Percentiles rank a stretch among this genome's conserved stretches.
Conservation (phyloP, 2,888 invertebrate species). For the Nephrotoma guestfalica region DNA sequence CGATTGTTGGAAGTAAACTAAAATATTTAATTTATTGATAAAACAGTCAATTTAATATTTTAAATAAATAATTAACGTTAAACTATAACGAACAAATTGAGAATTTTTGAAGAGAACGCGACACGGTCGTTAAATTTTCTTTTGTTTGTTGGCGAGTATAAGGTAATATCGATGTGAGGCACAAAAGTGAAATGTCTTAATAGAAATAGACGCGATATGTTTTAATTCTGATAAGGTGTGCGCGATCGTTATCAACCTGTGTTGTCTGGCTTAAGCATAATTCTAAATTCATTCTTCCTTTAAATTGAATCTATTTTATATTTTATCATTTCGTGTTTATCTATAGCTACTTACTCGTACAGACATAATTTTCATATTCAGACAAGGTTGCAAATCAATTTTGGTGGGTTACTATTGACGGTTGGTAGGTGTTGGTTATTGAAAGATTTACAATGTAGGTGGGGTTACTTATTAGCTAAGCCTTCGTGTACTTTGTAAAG, state of each 20-base stretch:
- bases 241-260: background rate
- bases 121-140: too few species aligned
- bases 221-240: background rate
- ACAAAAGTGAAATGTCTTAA: background rate
- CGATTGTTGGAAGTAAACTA: background rate
- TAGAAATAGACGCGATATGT: background rate
- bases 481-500: background rate
- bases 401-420: background rate
- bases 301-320: background rate
- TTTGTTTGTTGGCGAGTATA: background rate
- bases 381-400: background rate
- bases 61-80: background rate
- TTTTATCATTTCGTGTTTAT: background rate
- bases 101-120: background rate
- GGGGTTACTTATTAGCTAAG: background rate
- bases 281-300: background rate
- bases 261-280: background rate
- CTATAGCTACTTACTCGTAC: too few species aligned
- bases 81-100: background rate
- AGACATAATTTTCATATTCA: background rate
- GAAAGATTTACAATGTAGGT: background rate
- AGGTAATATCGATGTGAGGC: background rate
- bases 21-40: background rate
- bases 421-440: background rate
- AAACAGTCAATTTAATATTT: background rate